A percentile compares a stretch with the other conserved stretches of the same genome.
These are phyloP conservation scores for Paracanthobrama guichenoti DNA, from an alignment of 2,113 vertebrate genomes.

Conservation along the genomic window DNA sequence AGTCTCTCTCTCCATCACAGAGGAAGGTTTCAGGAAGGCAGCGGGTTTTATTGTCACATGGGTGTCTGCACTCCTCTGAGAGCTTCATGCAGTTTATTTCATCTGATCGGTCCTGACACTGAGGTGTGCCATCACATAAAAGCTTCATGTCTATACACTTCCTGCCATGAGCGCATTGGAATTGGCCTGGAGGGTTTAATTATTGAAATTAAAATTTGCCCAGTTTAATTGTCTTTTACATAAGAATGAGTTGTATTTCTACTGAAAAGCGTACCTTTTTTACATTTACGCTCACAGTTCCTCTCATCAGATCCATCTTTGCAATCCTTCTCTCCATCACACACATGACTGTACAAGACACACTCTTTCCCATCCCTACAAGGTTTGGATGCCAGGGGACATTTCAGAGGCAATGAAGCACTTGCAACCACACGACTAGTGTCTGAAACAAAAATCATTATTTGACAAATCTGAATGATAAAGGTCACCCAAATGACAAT, in stretches of 20 bases:
- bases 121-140: conserved; percentile 57
- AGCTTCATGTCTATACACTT: conserved; percentile 53
- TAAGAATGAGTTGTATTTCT: not conserved
- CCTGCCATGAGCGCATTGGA: conserved; percentile 55
- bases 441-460: not conserved
- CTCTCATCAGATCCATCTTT: conserved; percentile 82
- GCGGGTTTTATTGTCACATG: conserved; percentile 76
- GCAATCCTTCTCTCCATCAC: conserved; percentile 81
- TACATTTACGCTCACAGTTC: conserved; percentile 63
- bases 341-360: conserved; percentile 73
- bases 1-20: conserved; percentile 84
- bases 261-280: conserved; percentile 63
- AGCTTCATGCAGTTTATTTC: conserved; percentile 64
- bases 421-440: not conserved
- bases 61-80: conserved; percentile 73
- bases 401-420: conserved; percentile 48
- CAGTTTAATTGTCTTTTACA: not conserved
- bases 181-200: conserved; percentile 26
- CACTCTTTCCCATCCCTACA: conserved; percentile 77
- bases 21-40: conserved; percentile 82
- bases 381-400: conserved; percentile 57
- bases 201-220: not conserved
- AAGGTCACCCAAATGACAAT: no score
- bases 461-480: no score
- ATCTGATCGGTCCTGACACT: conserved; percentile 60